These are phyloP conservation scores for Clistopyga incitator DNA, from an alignment of 2,888 invertebrate genomes.

Conservation along the genomic window DNA sequence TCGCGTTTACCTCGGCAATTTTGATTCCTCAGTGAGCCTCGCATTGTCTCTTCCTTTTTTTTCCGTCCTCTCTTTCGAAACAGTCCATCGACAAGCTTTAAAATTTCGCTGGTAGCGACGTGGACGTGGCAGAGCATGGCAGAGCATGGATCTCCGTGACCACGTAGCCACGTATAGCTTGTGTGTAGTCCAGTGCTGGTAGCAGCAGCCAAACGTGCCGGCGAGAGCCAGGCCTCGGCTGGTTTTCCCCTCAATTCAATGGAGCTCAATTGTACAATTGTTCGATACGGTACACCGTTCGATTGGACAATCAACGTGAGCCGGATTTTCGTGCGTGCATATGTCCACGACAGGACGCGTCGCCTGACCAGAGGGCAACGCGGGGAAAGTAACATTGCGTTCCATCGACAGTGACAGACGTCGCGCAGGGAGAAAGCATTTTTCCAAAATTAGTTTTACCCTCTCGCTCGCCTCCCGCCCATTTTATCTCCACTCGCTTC, in stretches of 20 bases:
- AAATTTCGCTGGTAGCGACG: slow-evolving; percentile 43
- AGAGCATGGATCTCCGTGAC: slow-evolving; percentile 27
- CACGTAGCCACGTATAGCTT: slow-evolving; percentile 44
- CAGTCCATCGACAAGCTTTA: slow-evolving; percentile 29
- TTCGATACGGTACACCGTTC: slow-evolving; percentile 63
- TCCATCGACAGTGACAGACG: slow-evolving; percentile 7
- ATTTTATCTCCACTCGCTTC: slow-evolving; percentile 34
- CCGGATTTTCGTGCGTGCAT: slow-evolving; percentile 64
- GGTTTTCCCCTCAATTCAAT: slow-evolving; percentile 57
- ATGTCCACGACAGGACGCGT: slow-evolving; percentile 29
- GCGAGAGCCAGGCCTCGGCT: slow-evolving; percentile 23
- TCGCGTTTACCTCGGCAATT: background rate
- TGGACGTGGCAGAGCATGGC: slow-evolving; percentile 31
- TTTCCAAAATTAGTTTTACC: slow-evolving; percentile 4
- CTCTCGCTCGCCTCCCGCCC: background rate
- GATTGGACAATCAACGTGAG: slow-evolving; percentile 66
- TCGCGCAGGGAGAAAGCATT: slow-evolving; percentile 7
- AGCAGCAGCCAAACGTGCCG: slow-evolving; percentile 60
- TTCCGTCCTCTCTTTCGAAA: slow-evolving; percentile 3
- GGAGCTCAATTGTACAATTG: slow-evolving; percentile 63
- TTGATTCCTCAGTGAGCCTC: background rate
- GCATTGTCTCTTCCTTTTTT: background rate
- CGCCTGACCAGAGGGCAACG: background rate
- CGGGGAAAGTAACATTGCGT: slow-evolving; percentile 26
- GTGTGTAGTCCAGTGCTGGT: slow-evolving; percentile 35